Evolutionary conservation across 2,888 invertebrate species (phyloP), one percentile per base, ranked within the genome.

Genomic region (Pardosa pseudoannulata): DNA sequence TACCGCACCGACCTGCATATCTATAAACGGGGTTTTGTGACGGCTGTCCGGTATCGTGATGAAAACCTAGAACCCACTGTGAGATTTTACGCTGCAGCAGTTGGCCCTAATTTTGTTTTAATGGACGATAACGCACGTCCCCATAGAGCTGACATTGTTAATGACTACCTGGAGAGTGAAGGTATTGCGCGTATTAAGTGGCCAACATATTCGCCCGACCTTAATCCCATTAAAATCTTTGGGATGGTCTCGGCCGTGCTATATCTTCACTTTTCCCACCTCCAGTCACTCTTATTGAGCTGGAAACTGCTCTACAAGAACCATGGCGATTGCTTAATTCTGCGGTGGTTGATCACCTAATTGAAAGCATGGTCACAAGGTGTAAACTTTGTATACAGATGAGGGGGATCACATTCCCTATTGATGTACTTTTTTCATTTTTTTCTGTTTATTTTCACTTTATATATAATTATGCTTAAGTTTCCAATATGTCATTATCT

Each of bases 101-200:
- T 50, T 9, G n/a, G 50, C 13, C 9, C 7, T 50, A 19, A 16
- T 16, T 50, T 50, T 16, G 7, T 50, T 6, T 50, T 50, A 16
- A 6, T 9, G 50, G 50, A 50, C n/a, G 50, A 50, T 16, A 50
- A n/a, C n/a, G 50, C 50, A 9, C 5, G 50, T 9, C 50, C 50
- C 5, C n/a, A 16, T 5, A 50, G 16, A 50, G n/a, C 50, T 31
- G n/a, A 1, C 50, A 46, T 16, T 29, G 3, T 46, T 39, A 5
- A 46, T 23, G 70, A 41, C 39, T 70, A 39, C 39, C 39, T 70
- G 19, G 0, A 39, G 11, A 5, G 11, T 11, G 6, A 70, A 39
- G 39, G 27, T 23, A 70, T 70, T 70, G 39, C 41, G 29, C 28
- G 46, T 16, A 71, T 71, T 27, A 5, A 71, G 7, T 28, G 71